phyloP scores from a whole-genome alignment of 2,888 invertebrate genomes.

The Junonia oenone region DNA sequence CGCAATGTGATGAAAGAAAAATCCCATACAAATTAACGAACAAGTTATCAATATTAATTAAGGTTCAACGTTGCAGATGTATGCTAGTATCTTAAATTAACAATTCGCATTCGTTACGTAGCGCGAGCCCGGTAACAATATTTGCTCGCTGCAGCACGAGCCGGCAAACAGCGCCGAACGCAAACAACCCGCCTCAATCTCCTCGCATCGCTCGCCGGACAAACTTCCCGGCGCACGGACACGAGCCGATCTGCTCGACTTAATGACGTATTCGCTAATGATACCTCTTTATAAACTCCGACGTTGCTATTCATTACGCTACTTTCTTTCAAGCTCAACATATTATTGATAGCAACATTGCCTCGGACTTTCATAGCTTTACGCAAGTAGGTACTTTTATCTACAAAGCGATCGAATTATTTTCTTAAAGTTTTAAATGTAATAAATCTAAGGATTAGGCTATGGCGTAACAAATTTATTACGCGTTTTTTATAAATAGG shows the following conservation, averaged over 20 bases:
- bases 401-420: not conserved
- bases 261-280: not conserved
- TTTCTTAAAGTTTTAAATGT: not conserved
- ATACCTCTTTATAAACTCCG: too few relatives aligned
- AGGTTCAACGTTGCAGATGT: not conserved
- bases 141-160: conserved; percentile 37
- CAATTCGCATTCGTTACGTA: conserved; percentile 18
- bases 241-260: not conserved
- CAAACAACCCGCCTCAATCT: conserved; percentile 55
- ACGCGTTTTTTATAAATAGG: not conserved
- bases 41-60: not conserved
- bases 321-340: too few relatives aligned
- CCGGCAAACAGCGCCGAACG: conserved; percentile 59
- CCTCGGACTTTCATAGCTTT: too few relatives aligned
- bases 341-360: too few relatives aligned
- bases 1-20: not conserved
- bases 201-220: conserved; percentile 11
- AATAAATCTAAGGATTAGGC: not conserved
- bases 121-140: conserved; percentile 3
- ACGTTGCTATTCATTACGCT: too few relatives aligned
- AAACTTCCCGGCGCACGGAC: not conserved
- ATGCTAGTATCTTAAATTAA: conserved; percentile 15
- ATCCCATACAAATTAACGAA: not conserved
- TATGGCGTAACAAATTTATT: not conserved
- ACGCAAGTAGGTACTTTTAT: too few relatives aligned